These are phyloP conservation scores for Sapayoa aenigma DNA, from an alignment of 2,113 vertebrate species.

Conservation along the genomic window DNA sequence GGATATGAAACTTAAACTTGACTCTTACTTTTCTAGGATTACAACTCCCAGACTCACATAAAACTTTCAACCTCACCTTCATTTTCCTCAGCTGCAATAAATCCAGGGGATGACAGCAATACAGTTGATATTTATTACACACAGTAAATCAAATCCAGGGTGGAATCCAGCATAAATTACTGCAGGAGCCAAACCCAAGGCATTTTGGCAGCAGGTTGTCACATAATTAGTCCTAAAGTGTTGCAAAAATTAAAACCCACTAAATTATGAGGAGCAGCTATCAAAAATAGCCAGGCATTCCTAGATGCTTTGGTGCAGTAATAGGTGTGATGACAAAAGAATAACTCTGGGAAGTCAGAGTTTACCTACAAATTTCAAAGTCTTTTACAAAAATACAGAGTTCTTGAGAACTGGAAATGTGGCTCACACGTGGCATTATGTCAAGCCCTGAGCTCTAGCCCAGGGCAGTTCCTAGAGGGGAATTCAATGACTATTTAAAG, in stretches of 20 bases:
- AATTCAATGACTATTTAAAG: fast-evolving
- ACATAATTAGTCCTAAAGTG: background rate
- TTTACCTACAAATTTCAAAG: background rate
- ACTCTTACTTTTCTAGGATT: fast-evolving
- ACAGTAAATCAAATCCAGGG: background rate
- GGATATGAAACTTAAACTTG: background rate
- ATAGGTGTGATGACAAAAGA: background rate
- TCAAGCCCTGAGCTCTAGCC: background rate
- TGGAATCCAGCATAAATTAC: background rate
- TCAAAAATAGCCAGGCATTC: background rate
- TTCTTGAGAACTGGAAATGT: background rate
- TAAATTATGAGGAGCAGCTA: background rate
- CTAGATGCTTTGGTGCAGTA: background rate
- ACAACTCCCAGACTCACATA: fast-evolving
- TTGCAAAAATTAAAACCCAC: background rate
- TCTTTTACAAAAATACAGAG: background rate
- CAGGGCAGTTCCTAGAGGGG: background rate
- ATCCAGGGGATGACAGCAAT: background rate
- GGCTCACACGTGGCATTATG: fast-evolving
- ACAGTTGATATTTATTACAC: background rate
- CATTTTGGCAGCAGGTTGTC: background rate
- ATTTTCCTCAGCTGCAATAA: fast-evolving
- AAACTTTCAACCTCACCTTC: background rate
- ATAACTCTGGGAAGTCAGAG: background rate
- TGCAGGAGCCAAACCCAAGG: background rate